Evolutionary conservation across 2,113 vertebrate species (phyloP).

Genomic region (Dermatemys mawii): DNA sequence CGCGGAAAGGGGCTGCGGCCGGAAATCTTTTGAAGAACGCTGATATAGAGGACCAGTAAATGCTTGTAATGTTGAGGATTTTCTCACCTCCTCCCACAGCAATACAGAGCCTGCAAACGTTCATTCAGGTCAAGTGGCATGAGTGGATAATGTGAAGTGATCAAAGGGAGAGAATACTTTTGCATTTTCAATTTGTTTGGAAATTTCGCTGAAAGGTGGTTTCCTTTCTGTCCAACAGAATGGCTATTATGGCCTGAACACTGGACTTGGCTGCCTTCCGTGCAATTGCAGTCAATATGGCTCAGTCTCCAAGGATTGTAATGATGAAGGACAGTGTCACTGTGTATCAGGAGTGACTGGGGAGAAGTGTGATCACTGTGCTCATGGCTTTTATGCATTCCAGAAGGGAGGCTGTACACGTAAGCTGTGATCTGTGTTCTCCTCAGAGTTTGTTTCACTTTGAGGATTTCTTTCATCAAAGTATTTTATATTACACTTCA

Average conservation of each 20-base stretch:
- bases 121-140: not conserved
- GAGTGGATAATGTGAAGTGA: not conserved
- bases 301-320: conserved; percentile 81
- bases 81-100: not conserved
- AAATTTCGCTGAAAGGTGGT: not conserved
- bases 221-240: conserved; percentile 72
- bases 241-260: conserved; percentile 84
- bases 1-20: no score
- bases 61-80: not conserved
- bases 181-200: not conserved
- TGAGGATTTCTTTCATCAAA: not conserved
- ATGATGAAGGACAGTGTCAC: conserved; percentile 82
- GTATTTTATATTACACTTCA: not conserved
- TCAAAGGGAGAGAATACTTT: not conserved
- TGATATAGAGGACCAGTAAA: not conserved
- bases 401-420: conserved; percentile 84
- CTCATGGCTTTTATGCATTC: conserved; percentile 83
- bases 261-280: conserved; percentile 80
- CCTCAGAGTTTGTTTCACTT: not conserved
- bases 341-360: conserved; percentile 86
- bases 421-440: conserved; percentile 63
- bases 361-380: conserved; percentile 86
- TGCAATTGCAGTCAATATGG: conserved; percentile 87
- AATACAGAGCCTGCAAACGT: not conserved
- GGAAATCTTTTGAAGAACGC: no score